Percentiles rank a stretch among this genome's conserved stretches.
Evolutionary conservation across 2,113 vertebrate species (phyloP).

Genomic region (Phalacrocorax aristotelis): DNA sequence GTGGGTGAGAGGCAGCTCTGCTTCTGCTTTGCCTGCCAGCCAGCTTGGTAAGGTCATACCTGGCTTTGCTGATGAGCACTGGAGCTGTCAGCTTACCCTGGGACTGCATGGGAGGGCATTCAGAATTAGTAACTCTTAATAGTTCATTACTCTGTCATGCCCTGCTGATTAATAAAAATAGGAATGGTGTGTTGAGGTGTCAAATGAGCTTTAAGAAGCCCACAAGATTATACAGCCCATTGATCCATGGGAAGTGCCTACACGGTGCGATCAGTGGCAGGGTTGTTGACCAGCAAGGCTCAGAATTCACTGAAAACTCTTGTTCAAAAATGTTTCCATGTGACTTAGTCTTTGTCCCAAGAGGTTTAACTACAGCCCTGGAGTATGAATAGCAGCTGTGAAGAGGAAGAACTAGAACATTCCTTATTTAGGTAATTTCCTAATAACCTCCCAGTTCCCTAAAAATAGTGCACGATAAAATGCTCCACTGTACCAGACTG

Average conservation of each 20-base stretch:
- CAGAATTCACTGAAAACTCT: background rate
- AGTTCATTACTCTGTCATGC: background rate
- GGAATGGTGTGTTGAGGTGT: background rate
- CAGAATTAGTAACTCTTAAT: background rate
- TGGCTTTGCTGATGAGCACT: background rate
- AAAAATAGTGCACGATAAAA: constrained; percentile 58
- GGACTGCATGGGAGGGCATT: background rate
- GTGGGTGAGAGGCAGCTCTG: background rate
- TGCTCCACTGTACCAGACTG: background rate
- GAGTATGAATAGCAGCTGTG: constrained; percentile 43
- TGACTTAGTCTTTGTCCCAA: background rate
- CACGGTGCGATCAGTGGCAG: background rate
- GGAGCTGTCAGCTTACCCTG: background rate
- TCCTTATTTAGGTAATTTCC: constrained; percentile 60
- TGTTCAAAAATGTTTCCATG: background rate
- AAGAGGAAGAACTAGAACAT: constrained; percentile 48
- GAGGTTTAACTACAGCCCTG: constrained; percentile 6
- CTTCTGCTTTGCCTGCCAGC: background rate
- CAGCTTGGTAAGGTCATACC: accelerated
- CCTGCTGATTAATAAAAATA: background rate
- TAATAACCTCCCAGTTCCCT: constrained; percentile 32
- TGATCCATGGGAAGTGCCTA: background rate
- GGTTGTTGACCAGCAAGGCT: background rate
- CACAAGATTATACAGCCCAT: accelerated
- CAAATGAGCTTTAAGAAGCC: background rate